Evolutionary conservation across 2,797 vertebrate species (phyloP).

Genomic region (Platalea minor): DNA sequence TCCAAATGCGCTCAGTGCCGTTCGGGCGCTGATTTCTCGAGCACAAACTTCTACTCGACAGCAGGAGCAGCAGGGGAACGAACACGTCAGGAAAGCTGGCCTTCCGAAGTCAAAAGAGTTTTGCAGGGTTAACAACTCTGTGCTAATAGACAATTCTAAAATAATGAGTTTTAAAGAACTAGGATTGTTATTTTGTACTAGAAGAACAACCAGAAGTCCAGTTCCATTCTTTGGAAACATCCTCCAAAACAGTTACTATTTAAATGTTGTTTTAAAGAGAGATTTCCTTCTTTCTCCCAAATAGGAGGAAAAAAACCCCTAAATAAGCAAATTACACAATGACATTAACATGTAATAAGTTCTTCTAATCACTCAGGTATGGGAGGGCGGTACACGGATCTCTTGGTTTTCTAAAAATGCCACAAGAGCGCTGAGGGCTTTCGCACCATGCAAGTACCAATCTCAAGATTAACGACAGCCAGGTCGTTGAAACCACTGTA

Average conservation of each 20-base stretch:
- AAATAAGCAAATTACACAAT: not conserved
- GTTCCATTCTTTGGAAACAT: not conserved
- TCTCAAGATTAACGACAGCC: accelerated
- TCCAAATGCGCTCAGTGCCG: accelerated
- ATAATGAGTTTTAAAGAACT: not conserved
- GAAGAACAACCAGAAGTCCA: not conserved
- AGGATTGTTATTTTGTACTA: not conserved
- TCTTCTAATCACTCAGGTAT: not conserved
- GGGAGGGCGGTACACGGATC: not conserved
- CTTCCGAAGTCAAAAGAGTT: not conserved
- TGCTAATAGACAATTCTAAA: not conserved
- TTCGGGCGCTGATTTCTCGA: not conserved
- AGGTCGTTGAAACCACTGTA: not conserved
- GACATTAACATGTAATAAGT: not conserved
- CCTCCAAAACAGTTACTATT: not conserved
- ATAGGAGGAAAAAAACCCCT: not conserved
- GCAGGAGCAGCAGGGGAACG: not conserved
- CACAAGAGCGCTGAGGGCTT: not conserved
- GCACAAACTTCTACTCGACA: not conserved
- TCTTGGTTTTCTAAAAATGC: not conserved
- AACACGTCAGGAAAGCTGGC: not conserved
- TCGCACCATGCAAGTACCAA: not conserved
- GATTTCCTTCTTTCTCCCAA: not conserved
- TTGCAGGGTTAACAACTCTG: not conserved
- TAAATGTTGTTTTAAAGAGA: not conserved